Evolutionary conservation across 2,888 invertebrate species (phyloP), one percentile per base, ranked within the genome.

Genomic region (Zhengitettix transpicula): DNA sequence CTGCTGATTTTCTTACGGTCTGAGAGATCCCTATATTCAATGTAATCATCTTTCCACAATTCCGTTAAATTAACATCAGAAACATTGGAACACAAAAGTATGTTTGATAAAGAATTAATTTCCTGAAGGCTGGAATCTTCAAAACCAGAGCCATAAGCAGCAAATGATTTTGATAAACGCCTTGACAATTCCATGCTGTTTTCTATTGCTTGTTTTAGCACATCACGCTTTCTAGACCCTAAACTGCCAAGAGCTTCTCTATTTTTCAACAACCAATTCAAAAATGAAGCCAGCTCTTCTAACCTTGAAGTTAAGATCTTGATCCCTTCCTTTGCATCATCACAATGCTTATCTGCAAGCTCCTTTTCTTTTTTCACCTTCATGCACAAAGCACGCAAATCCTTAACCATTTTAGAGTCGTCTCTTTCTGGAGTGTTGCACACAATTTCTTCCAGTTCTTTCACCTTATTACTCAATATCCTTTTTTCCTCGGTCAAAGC

Each of bases 261-360:
- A 42, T 68, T 66, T 59, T 78, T 78, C 40, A 84, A 70, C 44
- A 85, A 71, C 61, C 82, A 81, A 65, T 83, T 82, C 65, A 85
- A 71, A 68, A 84, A 84, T 66, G 77, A 76, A 0, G 84, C 81
- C 62, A 85, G 71, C 66, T 84, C 84, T 71, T 84, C 82, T 57
- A 85, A 72, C 44, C 84, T 76, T 8, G 74, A 75, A 40, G 81
- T 80, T 53, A 85, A 70, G 60, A 82, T 67, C 41, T 71, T 65
- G 63, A 77, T 77, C 12, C 76, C 72, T 62, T 76, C 73, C 56
- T 70, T 70, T 1, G 73, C 70, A 64, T 77, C 74, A 12, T 65
- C 63, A n/a, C 74, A 67, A 40, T 72, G 65, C 55, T 67, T 70
- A 64, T 76, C 75, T 15, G 71, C 72, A 44, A 67, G 68, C 52